These are phyloP conservation scores for Oxytorus armatus DNA, from an alignment of 2,888 invertebrate species.

Conservation along the genomic window DNA sequence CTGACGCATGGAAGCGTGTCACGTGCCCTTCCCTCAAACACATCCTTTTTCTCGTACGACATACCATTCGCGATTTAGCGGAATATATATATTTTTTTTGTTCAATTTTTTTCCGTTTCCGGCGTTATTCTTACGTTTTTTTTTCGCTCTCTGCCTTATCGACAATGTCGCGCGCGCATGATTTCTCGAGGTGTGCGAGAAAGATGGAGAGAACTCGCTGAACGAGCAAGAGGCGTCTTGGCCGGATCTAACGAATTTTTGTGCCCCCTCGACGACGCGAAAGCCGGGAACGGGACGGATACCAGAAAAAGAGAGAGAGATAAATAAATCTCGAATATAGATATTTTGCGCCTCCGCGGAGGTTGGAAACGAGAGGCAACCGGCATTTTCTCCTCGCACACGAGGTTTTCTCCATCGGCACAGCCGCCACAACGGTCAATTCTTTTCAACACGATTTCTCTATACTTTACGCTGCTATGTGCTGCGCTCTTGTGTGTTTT, in stretches of 20 bases:
- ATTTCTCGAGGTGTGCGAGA: conserved; percentile 30
- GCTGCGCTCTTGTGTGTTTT: conserved; percentile 47
- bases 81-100: background rate
- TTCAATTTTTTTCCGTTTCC: conserved; percentile 44
- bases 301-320: background rate
- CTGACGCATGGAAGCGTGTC: conserved; percentile 73
- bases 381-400: conserved; percentile 55
- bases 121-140: conserved; percentile 18
- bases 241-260: conserved; percentile 42
- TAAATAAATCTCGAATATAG: background rate
- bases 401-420: conserved; percentile 51
- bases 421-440: conserved; percentile 59
- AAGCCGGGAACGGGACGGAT: background rate
- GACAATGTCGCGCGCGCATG: conserved; percentile 47
- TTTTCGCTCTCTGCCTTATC: conserved; percentile 39
- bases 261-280: background rate
- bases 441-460: conserved; percentile 27
- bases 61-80: no score
- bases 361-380: conserved; percentile 20
- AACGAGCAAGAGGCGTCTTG: background rate
- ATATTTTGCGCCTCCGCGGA: background rate
- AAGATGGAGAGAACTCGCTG: conserved; percentile 7
- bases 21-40: conserved; percentile 47
- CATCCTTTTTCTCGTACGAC: background rate
- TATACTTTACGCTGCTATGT: conserved; percentile 17